A percentile compares a stretch with the other conserved stretches of the same genome.
These are phyloP conservation scores for Tragelaphus eurycerus DNA, from an alignment of 2,797 vertebrate genomes.

Conservation along the genomic window DNA sequence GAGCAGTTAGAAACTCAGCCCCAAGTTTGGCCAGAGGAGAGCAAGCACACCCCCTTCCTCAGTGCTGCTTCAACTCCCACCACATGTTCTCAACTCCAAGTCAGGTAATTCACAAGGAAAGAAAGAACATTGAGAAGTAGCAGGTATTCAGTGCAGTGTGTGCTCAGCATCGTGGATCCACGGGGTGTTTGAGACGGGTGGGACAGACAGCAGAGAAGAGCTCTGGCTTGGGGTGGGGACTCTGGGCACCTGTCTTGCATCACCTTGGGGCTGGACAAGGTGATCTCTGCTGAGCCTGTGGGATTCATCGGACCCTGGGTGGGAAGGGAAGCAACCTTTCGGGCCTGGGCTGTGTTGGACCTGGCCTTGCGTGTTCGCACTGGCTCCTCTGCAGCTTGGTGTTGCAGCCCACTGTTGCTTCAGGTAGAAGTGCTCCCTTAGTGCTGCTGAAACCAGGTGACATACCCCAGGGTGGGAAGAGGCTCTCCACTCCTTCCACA, in stretches of 20 bases:
- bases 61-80: not conserved
- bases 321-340: not conserved
- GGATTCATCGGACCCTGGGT: not conserved
- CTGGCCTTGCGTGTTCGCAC: not conserved
- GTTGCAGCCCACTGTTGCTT: not conserved
- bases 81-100: accelerated
- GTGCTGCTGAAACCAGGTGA: not conserved
- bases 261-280: not conserved
- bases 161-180: not conserved
- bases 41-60: not conserved
- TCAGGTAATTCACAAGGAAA: not conserved
- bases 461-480: not conserved
- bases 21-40: not conserved
- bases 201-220: not conserved
- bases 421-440: not conserved
- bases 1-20: not conserved
- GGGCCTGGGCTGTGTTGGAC: not conserved
- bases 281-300: not conserved
- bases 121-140: not conserved
- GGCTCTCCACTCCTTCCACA: not conserved
- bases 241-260: not conserved
- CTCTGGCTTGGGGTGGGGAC: not conserved
- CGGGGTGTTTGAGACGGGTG: accelerated
- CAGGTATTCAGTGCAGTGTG: not conserved
- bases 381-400: not conserved